Evolutionary conservation across 2,888 invertebrate species (phyloP).

Genomic region (Margaritifera margaritifera): DNA sequence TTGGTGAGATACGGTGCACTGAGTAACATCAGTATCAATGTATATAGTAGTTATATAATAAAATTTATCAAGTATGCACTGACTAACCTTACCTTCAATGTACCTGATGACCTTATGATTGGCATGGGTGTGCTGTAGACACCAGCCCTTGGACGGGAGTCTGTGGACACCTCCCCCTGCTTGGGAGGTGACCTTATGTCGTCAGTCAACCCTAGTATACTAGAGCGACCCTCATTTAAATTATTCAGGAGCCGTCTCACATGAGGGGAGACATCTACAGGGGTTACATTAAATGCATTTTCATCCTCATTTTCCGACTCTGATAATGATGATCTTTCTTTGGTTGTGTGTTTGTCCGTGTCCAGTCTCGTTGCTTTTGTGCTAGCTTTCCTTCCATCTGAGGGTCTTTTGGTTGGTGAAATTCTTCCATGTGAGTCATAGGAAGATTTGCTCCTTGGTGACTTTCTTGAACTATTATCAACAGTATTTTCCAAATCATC

Average conservation of each 20-base stretch:
- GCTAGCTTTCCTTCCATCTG: constrained; percentile 12
- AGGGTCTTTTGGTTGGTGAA: constrained; percentile 4
- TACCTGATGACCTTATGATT: constrained; percentile 5
- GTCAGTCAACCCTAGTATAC: constrained; percentile 21
- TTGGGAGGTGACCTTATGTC: constrained; percentile 1
- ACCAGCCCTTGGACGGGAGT: constrained; percentile 53
- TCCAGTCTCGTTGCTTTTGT: constrained; percentile 7
- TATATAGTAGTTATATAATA: too few relatives aligned
- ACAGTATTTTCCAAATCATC: constrained; percentile 14
- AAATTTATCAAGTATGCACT: constrained; percentile 19
- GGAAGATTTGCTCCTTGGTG: constrained; percentile 16
- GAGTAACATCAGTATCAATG: too few relatives aligned
- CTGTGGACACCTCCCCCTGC: constrained; percentile 6
- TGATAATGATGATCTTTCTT: constrained; percentile 2
- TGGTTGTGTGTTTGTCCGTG: constrained; percentile 3
- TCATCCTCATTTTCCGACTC: constrained; percentile 3
- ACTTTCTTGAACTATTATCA: constrained; percentile 12
- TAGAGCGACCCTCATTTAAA: constrained; percentile 25
- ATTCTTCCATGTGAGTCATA: constrained; percentile 8
- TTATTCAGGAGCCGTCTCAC: constrained; percentile 31
- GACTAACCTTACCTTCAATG: constrained; percentile 34
- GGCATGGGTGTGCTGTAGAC: constrained; percentile 65
- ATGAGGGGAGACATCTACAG: constrained; percentile 26
- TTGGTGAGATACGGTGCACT: too few relatives aligned
- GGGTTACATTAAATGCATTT: neutral